Evolutionary conservation across 2,113 vertebrate species (phyloP), one percentile per base, ranked within the genome.

Genomic region (Sinocyclocheilus grahami): DNA sequence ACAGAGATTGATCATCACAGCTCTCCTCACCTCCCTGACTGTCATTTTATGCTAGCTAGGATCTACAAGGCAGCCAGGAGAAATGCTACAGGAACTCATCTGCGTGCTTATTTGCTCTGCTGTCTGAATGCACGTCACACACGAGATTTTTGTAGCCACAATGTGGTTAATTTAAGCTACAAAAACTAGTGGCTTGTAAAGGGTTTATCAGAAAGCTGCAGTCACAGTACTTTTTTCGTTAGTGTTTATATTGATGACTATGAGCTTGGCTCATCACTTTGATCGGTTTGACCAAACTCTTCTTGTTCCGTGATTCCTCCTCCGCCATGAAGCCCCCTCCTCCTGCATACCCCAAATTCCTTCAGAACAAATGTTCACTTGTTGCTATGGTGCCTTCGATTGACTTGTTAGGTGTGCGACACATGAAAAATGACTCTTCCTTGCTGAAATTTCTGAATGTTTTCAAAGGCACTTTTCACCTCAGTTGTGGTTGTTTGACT

Each of bases 311-410:
- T 93, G 93, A 92, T 93, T 92, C 88, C 85, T 88, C 81, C 80
- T 93, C 90, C 87, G 6, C 87, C 90, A 92, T 90, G 90, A 90
- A 87, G 85, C 92, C 93, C 93, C 75, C 83, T 91, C 72, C 93
- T 88, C 88, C 87, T 92, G 90, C 96, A 97, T 97, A 93, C 95
- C 94, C 93, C 6, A 58, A 95, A 97, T 97, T 96, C 96, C 94
- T 96, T 92, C 89, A 87, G 95, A 96, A 97, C 96, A 97, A 97
- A 96, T 95, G 95, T 95, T 96, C 95, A 93, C 94, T 97, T 97
- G 96, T 97, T 95, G 96, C 95, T 95, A 93, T 95, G 96, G 94
- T 92, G 94, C 93, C 95, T 92, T 93, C 94, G 94, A 93, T 92
- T 93, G 93, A 93, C 92, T 92, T 92, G 87, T 89, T 92, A 93